Base-by-base conservation (phyloP, 1,140 invertebrate species). In the Agrilus planipennis region DNA sequence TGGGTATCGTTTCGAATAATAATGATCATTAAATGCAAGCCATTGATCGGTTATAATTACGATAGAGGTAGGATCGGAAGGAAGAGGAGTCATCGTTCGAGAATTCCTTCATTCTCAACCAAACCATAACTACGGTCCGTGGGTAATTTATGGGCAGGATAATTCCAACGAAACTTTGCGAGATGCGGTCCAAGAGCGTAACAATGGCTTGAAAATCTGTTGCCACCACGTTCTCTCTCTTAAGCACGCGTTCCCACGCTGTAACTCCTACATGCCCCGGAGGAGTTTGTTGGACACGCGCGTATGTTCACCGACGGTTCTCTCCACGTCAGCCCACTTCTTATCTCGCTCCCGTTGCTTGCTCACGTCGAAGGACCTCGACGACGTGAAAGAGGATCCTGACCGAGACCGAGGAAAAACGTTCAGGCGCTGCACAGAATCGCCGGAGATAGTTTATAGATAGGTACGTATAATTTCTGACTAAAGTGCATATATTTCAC, bases 261-360 rank as follows among this genome's bases (percentile, higher is more conserved):
- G 30, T 18, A 39, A 38, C 48, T 47, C 48, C 48, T 50, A 50
- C 48, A 41, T 50, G 47, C 45, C 48, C 48, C 41, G 40, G 37
- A 47, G 48, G 48, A 44, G 48, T 46, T 41, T 45, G 48, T 39
- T 34, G 45, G 48, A 50, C 48, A 50, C 48, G 48, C 48, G 48
- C 42, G 36, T 19, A 30, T 37, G 37, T 18, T 34, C 36, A 31
- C 34, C 14, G 18, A 17, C 15, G 11, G 34, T 25, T 34, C n/a
- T 11, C 16, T 34, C 22, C 20, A 42, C 41, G 41, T 42, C 22
- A 5, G n/a, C 14, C 2, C n/a, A 9, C 19, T 42, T 28, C 22
- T 4, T 35, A 15, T 27, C 40, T 42, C 14, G 18, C 18, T 14
- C 23, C 12, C 1, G 6, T 21, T n/a, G 12, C 1, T 21, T 20